phyloP scores from a whole-genome alignment of 2,888 invertebrate genomes.

The Calliopum simillimum region DNA sequence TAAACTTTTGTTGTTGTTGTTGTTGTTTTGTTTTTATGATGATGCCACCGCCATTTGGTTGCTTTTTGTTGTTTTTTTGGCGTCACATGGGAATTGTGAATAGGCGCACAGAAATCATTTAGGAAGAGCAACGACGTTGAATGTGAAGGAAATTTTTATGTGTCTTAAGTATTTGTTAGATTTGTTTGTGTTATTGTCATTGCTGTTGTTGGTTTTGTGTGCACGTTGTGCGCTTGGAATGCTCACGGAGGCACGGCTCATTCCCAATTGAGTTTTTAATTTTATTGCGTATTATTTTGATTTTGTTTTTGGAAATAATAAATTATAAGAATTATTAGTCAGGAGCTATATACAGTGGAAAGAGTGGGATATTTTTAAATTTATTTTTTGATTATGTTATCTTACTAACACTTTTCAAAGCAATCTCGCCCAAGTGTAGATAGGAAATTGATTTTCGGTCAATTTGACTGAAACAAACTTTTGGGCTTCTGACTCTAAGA shows the following conservation, averaged over 20 bases:
- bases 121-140: neutral
- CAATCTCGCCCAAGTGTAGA: no score
- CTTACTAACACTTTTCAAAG: no score
- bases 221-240: neutral
- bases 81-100: slow-evolving; percentile 45
- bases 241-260: slow-evolving; percentile 23
- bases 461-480: no score
- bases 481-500: no score
- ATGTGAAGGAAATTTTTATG: neutral
- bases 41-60: slow-evolving; percentile 27
- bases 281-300: neutral
- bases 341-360: slow-evolving; percentile 18
- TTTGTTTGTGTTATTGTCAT: slow-evolving; percentile 1
- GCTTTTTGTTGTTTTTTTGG: slow-evolving; percentile 40
- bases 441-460: no score
- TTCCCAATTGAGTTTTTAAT: neutral
- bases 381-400: no score
- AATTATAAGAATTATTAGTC: slow-evolving; percentile 6
- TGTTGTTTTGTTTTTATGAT: slow-evolving; percentile 26
- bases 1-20: slow-evolving; percentile 19
- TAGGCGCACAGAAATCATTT: slow-evolving; percentile 40
- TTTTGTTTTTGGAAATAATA: neutral
- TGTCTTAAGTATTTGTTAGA: slow-evolving; percentile 9
- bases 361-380: neutral
- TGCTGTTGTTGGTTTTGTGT: neutral